Evolutionary conservation across 1,140 invertebrate species (phyloP), one percentile per base, ranked within the genome.

Genomic region (Littorina saxatilis): DNA sequence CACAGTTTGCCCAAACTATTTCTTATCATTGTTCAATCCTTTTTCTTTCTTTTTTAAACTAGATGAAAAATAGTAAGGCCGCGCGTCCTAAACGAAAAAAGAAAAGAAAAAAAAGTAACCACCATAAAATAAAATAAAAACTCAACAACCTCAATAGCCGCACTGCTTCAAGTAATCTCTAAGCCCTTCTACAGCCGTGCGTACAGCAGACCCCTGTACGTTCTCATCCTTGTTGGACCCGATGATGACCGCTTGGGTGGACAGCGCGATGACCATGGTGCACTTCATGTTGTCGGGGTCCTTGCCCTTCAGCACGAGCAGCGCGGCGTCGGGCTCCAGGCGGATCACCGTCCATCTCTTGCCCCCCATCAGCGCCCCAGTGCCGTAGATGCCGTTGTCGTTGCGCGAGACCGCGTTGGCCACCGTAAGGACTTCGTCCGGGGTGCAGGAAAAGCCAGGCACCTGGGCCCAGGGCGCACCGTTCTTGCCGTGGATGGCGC

Each of bases 271-370:
- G 35, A 83, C 58, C 70, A 83, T 37, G 17, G 78, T 79, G 27
- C 66, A 68, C 66, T 83, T 79, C 52, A 27, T 32, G 58, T 79
- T 83, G 52, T 83, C 82, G 2, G 37, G 76, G 40, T 76, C 81
- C 72, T 83, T 83, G 52, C 76, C 76, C 66, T 79, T 83, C 20
- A 83, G n/a, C 7, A 83, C 72, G 32, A 82, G 9, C 23, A 78
- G 58, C n/a, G 35, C 43, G 17, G 43, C 39, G 20, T 83, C 82
- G 0, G 23, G 23, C 50, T 83, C 82, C 77, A 79, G 61, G 17
- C 82, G 43, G 37, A 83, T 79, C 52, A 83, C 82, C 15, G 82
- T 79, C 82, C 82, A 83, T 13, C 47, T 29, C 72, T 83, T 79
- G 40, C 82, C 82, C 4, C 7, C 66, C 37, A 83, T 29, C 39